phyloP scores from a whole-genome alignment of 2,113 vertebrate species.

The Melanerpes aurifrons region DNA sequence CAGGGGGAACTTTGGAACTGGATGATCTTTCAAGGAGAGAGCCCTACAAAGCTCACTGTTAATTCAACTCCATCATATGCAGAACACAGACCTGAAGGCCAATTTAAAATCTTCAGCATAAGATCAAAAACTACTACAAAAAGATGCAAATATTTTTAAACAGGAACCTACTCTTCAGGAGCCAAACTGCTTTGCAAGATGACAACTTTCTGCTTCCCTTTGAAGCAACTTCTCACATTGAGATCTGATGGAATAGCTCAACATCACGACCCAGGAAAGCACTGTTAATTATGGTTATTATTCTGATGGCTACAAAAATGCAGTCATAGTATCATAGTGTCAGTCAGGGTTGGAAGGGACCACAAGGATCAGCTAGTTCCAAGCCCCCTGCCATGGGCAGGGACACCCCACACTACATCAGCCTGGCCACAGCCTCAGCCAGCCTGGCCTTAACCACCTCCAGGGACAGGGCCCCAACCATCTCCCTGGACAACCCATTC shows the following conservation, averaged over 20 bases:
- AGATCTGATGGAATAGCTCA: conserved; percentile 15
- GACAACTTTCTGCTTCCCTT: conserved; percentile 20
- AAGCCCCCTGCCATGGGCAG: too few relatives aligned
- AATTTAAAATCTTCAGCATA: conserved; percentile 9
- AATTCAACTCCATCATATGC: not conserved
- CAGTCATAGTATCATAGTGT: not conserved
- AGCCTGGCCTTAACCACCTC: too few relatives aligned
- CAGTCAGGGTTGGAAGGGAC: too few relatives aligned
- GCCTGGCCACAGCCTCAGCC: too few relatives aligned
- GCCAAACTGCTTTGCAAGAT: not conserved
- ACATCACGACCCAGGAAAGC: not conserved
- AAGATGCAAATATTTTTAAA: conserved; percentile 35
- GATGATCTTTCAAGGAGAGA: not conserved
- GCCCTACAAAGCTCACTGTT: not conserved
- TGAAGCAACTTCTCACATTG: conserved; percentile 10
- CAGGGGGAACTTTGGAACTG: not conserved
- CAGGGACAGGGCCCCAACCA: too few relatives aligned
- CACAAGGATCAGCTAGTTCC: too few relatives aligned
- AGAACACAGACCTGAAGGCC: not conserved
- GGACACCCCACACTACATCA: too few relatives aligned
- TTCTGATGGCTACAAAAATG: not conserved
- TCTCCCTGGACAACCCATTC: too few relatives aligned
- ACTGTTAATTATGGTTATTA: not conserved
- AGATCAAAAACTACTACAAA: conserved; percentile 49
- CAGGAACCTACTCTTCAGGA: not conserved